Base-by-base conservation (phyloP, 2,888 invertebrate genomes). In the Strigamia transsilvanica region DNA sequence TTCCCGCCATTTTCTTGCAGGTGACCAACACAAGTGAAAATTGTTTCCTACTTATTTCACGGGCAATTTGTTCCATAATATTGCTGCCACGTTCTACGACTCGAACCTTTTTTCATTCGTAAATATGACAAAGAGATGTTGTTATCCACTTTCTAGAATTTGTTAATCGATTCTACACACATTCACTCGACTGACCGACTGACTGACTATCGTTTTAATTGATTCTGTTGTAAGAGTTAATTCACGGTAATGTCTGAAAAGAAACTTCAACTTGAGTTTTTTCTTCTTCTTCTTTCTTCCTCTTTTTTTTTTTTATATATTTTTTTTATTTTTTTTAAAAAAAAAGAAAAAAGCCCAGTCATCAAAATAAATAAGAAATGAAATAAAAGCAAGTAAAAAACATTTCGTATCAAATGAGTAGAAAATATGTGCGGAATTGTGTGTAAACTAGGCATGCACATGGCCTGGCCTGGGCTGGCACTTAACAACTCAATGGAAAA, bases 71-170 rank as follows among this genome's bases (percentile, higher is more conserved):
- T n/a, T n/a, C n/a, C n/a, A n/a, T n/a, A n/a, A n/a, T n/a, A n/a
- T n/a, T n/a, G n/a, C n/a, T n/a, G n/a, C n/a, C 51, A 51, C 51
- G 51, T 51, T 51, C 51, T 51, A 51, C 13, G n/a, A 51, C n/a
- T 51, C 51, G 51, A 51, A 13, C 51, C 13, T 51, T 34, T 34
- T 51, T 51, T 51, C 51, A n/a, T 51, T 51, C 34, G 51, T 51
- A 51, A 51, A 51, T 51, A 51, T 51, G 51, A 51, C 51, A 51
- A 51, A 51, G 51, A 51, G n/a, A n/a, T n/a, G n/a, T 42, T 42
- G 42, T 42, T 42, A 42, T 42, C 42, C 42, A 42, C 42, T 42
- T 42, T 42, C 42, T 42, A 42, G 51, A 51, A 51, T 51, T 51
- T 51, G 5, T 51, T 51, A 51, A 51, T 51, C 51, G 10, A n/a